Base-by-base conservation (phyloP, 2,888 invertebrate genomes). In the Camptogramma bilineatum region DNA sequence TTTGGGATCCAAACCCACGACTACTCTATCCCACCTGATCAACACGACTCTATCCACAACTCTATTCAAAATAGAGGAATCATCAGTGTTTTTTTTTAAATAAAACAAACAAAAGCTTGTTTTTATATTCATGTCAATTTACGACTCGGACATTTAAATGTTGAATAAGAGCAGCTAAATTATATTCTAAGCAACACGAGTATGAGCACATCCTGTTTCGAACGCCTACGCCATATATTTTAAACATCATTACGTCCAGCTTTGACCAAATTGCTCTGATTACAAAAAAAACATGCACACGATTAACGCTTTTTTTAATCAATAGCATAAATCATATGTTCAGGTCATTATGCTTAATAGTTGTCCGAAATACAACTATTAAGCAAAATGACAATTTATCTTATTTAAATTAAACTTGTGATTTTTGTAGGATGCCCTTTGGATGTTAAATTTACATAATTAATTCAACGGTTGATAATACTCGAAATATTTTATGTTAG, bases 131-230 rank as follows among this genome's bases (percentile, higher is more conserved):
- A 17, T 24, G 19, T 16, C 34, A 47, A 16, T 56, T 56, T 56
- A 56, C 19, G 34, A 50, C 21, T 24, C 28, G 47, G 21, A 5
- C 39, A 56, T 48, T 47, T 48, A 48, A 34, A 48, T 48, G 48
- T 48, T 48, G 47, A 56, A 39, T 39, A 21, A 56, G 56, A 56
- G 16, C 39, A 48, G 19, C 52, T 52, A 46, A 52, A 52, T 52
- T 44, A 46, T 24, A 42, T 34, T 13, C n/a, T 28, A 24, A 24
- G 24, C 13, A 24, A 47, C 18, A 7, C 31, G 51, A 46, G 31
- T 13, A 2, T 13, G 19, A 58, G 19, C 7, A 59, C 64, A 64
- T 64, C 59, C 64, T 64, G 59, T 54, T 64, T 24, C 13, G 24
- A 46, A 18, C 64, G 51, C 59, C 59, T 54, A 64, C 59, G 39